Conservation (phyloP, 2,113 vertebrate species). For the Alosa alosa region DNA sequence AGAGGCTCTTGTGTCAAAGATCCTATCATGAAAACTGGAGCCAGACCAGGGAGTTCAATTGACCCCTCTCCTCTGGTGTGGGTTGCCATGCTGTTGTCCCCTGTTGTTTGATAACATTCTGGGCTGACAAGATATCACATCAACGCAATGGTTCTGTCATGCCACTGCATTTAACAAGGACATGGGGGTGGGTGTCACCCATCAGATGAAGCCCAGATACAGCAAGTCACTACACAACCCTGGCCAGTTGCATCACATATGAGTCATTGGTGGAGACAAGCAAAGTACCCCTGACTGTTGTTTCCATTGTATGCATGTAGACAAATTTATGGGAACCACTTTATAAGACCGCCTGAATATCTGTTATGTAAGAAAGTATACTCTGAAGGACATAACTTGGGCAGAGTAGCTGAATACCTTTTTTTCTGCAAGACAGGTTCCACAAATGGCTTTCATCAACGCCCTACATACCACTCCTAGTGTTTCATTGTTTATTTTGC, state of each 20-base stretch:
- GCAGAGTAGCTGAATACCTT: neutral
- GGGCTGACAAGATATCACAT: neutral
- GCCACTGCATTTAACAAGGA: neutral
- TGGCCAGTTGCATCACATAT: neutral
- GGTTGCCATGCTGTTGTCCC: neutral
- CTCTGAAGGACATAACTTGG: neutral
- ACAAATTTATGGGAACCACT: neutral
- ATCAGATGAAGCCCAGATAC: neutral
- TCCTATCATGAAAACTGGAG: neutral
- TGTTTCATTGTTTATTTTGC: constrained; percentile 1
- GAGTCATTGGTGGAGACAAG: neutral
- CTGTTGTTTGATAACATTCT: neutral
- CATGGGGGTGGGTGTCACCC: constrained; percentile 1
- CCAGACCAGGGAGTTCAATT: neutral
- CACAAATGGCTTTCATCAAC: neutral
- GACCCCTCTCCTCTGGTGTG: neutral
- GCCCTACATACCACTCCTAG: neutral
- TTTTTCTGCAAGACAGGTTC: neutral
- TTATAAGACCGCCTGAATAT: neutral
- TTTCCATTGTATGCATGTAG: neutral
- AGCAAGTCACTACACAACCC: neutral
- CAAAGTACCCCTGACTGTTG: neutral
- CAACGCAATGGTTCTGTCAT: neutral
- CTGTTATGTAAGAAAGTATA: neutral
- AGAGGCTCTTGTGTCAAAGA: neutral